Evolutionary conservation across 1,140 invertebrate genomes (phyloP), one percentile per base, ranked within the genome.

Genomic region (Macrotrachela quadricornifera): DNA sequence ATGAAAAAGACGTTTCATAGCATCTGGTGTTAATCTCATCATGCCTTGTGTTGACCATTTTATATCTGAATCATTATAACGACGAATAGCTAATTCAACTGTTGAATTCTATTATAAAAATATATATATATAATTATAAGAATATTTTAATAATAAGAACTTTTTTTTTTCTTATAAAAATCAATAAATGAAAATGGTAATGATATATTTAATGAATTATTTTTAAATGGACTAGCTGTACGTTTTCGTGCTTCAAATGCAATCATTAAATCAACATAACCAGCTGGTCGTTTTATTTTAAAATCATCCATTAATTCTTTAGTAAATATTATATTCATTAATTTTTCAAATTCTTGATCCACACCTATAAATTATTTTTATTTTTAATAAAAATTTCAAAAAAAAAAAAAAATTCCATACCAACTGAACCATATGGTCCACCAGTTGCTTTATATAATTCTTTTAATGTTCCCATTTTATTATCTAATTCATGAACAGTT

Each of bases 151-250:
- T 10, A 10, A 14, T 10, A 40, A 10, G 14, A 40, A 40, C 39
- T n/a, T 42, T 42, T 42, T 10, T 14, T 14, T 42, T 42, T 13
- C 10, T 73, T 70, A 61, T 68, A 76, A 57, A 69, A 74, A 56
- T 77, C 74, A 46, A 78, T 76, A 59, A 78, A 77, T 3, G 76
- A 72, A 62, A 76, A 78, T 12, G 76, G 76, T 6, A 77, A 64
- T 8, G 74, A 70, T 44, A 78, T 70, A 55, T 76, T 76, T n/a
- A 75, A 62, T 6, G 73, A 64, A n/a, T 66, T 71, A 6, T 55
- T 58, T 50, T 71, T 72, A 51, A 62, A 65, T 0, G 74, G 73
- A 40, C 66, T 72, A 0, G 73, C 74, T 36, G 71, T 71, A 51
- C 76, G 61, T 63, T 78, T 78, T 21, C 75, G 63, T 11, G 74